Evolutionary conservation across 2,888 invertebrate species (phyloP).

Genomic region (Campaea margaritaria): DNA sequence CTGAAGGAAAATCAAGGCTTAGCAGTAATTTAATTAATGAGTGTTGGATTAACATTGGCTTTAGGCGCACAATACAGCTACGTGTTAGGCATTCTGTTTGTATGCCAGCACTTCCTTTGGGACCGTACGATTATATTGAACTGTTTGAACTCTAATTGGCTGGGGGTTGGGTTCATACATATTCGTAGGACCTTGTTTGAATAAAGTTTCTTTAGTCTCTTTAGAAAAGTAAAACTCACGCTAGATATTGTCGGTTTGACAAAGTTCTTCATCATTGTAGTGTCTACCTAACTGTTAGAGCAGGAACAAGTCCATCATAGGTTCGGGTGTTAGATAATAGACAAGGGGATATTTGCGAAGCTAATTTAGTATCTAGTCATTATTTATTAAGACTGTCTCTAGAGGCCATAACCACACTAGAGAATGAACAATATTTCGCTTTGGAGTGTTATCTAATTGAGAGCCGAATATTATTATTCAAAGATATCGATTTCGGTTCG

Average conservation of each 20-base stretch:
- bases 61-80: constrained; percentile 75
- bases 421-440: not conserved
- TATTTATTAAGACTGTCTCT: not conserved
- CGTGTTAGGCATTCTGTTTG: constrained; percentile 70
- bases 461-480: too few species aligned
- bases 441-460: too few species aligned
- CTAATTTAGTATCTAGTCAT: too few species aligned
- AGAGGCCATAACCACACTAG: not conserved
- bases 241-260: not conserved
- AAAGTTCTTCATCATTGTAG: constrained; percentile 1
- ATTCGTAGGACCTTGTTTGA: constrained; percentile 10
- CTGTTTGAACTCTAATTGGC: constrained; percentile 48
- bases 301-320: too few species aligned
- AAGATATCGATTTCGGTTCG: too few species aligned
- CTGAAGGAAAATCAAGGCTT: constrained; percentile 79
- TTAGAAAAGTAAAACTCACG: not conserved
- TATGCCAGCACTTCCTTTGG: constrained; percentile 68
- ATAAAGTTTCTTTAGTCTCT: not conserved
- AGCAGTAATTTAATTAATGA: constrained; percentile 75
- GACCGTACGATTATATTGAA: constrained; percentile 51
- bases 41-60: constrained; percentile 80
- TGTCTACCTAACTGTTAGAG: not conserved
- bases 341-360: not conserved
- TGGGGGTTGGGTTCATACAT: constrained; percentile 11
- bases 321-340: not conserved